Evolutionary conservation across 2,113 vertebrate genomes (phyloP).

Genomic region (Theristicus caerulescens): DNA sequence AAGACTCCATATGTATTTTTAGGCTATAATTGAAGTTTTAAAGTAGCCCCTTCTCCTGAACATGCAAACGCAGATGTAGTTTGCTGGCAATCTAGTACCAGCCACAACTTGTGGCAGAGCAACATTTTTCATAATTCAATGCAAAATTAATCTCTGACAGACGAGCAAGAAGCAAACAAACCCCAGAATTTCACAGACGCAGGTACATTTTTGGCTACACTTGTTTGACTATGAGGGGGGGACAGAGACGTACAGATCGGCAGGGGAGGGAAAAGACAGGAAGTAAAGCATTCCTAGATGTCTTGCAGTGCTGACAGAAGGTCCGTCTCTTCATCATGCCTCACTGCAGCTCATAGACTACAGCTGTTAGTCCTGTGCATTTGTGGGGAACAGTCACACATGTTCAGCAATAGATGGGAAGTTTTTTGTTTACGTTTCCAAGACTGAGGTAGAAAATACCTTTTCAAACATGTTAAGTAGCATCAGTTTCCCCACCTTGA

Average conservation of each 20-base stretch:
- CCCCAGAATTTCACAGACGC: not conserved
- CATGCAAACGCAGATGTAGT: not conserved
- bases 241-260: not conserved
- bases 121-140: not conserved
- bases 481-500: not conserved
- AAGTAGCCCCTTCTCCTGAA: not conserved
- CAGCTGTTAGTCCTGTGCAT: not conserved
- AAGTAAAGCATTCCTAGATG: not conserved
- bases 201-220: not conserved
- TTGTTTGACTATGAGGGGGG: not conserved
- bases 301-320: not conserved
- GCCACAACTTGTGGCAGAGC: not conserved
- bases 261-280: not conserved
- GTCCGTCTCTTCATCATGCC: not conserved
- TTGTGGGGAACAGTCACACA: not conserved
- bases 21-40: not conserved
- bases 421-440: not conserved
- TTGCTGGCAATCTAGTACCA: not conserved
- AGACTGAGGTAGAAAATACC: not conserved
- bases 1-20: not conserved
- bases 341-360: not conserved
- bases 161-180: not conserved
- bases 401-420: not conserved
- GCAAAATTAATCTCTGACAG: not conserved
- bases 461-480: not conserved